Conservation (phyloP, 1,140 invertebrate genomes). For the Oncopeltus fasciatus region DNA sequence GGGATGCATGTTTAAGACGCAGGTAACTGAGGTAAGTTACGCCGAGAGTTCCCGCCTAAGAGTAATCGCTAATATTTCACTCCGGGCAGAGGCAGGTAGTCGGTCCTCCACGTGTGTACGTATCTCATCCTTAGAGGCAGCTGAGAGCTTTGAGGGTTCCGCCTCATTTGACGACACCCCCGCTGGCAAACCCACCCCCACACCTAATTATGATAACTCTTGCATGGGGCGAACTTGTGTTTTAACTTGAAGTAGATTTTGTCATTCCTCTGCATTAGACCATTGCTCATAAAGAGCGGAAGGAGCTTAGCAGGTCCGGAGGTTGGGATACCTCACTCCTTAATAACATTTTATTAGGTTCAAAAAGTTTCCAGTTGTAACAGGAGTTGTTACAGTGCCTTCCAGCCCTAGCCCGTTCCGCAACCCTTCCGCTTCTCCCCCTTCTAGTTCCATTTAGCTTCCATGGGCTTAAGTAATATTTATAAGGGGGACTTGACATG, state of each 20-base stretch:
- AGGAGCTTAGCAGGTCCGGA: neutral
- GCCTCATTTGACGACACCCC: neutral
- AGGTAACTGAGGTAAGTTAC: too few relatives aligned
- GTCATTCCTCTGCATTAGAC: conserved; percentile 19
- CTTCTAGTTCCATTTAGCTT: neutral
- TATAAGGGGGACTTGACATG: conserved; percentile 12
- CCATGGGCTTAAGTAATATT: conserved; percentile 15
- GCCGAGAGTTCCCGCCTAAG: too few relatives aligned
- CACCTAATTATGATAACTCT: conserved; percentile 15
- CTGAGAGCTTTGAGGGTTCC: too few relatives aligned
- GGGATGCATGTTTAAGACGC: too few relatives aligned
- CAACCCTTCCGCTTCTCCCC: neutral
- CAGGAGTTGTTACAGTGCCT: conserved; percentile 12
- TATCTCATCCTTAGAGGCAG: too few relatives aligned
- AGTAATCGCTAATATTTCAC: too few relatives aligned
- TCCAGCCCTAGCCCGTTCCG: conserved; percentile 9
- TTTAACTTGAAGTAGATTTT: conserved; percentile 20
- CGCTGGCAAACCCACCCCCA: too few relatives aligned
- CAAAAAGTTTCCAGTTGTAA: conserved; percentile 17
- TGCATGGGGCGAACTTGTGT: conserved; percentile 12
- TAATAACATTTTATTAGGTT: conserved; percentile 20
- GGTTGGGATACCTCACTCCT: neutral
- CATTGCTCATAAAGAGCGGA: conserved; percentile 15
- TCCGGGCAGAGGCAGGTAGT: too few relatives aligned
- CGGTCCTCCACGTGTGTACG: too few relatives aligned